Base-by-base conservation (phyloP, 2,888 invertebrate genomes). In the Stenchaetothrips biformis region DNA sequence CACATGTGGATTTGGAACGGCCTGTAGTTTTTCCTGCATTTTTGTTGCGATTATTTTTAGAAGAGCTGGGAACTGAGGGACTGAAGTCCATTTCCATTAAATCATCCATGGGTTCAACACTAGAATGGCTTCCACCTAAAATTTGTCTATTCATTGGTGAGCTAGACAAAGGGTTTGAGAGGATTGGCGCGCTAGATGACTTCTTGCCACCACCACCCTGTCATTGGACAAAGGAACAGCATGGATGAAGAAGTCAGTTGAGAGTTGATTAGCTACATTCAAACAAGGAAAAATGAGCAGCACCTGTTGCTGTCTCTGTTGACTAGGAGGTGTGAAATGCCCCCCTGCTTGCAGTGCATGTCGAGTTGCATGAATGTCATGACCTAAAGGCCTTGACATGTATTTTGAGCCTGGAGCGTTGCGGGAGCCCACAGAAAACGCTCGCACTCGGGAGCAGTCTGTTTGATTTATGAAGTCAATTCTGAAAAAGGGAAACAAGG, bases 1-100 rank as follows among this genome's bases (percentile, higher is more conserved):
- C 79, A 9, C 81, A 25, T 47, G 80, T 74, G 67, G 74, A 79
- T 77, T 81, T 82, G n/a, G 79, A 81, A n/a, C 81, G 80, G 8
- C 78, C 79, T n/a, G 83, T 81, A 37, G 80, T 79, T n/a, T 82
- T 81, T 21, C 67, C 67, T 25, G 25, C 21, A 74, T 79, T 79
- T 67, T 53, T 77, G 18, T 79, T 79, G 11, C 83, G 80, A 37
- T 81, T 83, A 67, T 83, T 84, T 11, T 74, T 53, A 16, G 53
- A 53, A 3, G 53, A 53, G 16, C 16, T 74, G 11, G 67, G 25
- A 7, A 21, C 25, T 21, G 67, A 74, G 48, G 83, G 83, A 77
- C 91, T 90, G 84, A 93, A 93, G 85, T 93, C 93, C 83, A 95
- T 90, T 88, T 94, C 94, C 94, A 95, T 95, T 83, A 95, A 89